Base-by-base conservation (phyloP, 2,797 vertebrate species). In the Fundulus diaphanus region DNA sequence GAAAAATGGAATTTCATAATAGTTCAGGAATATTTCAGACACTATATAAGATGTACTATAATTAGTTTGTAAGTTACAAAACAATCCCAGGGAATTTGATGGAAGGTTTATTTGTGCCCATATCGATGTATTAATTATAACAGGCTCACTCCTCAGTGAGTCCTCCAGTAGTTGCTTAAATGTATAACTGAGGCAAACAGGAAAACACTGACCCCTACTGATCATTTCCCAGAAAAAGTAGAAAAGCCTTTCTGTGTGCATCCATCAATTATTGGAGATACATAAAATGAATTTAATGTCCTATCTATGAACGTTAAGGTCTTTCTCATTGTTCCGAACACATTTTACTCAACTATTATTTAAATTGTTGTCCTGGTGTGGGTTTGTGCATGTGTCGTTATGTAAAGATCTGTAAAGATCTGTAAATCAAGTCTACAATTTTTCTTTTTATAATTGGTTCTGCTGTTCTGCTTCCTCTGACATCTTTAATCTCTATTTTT, bases 201-300 rank as follows among this genome's bases (percentile, higher is more conserved):
- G n/a, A 15, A 24, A 56, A 66, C 37, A 66, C 37, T 66, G 63
- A 66, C 63, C 63, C 37, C 63, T 66, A 16, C 37, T 66, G 63
- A 37, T 7, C 37, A 66, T n/a, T n/a, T 42, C 6, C 35, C 6
- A 42, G 11, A 22, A 61, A 63, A 66, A 66, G 40, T 27, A 42
- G 13, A 40, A 35, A 24, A 4, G 3, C 8, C 1, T 18, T 2
- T 18, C 18, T 33, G 5, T 59, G 56, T 59, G 3, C 7, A 33
- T 0, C 7, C 29, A 59, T 27, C 31, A 18, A 33, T 33, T 33
- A 20, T 33, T 33, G 56, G 56, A 59, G 16, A 59, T n/a, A n/a
- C n/a, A n/a, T 33, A 59, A 59, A 33, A 59, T 3, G 3, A 61
- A 33, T 35, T 61, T 8, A 12, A 33, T 61, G 13, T 22, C 31